Conservation (phyloP, 2,888 invertebrate genomes). For the Onchidella celtica region DNA sequence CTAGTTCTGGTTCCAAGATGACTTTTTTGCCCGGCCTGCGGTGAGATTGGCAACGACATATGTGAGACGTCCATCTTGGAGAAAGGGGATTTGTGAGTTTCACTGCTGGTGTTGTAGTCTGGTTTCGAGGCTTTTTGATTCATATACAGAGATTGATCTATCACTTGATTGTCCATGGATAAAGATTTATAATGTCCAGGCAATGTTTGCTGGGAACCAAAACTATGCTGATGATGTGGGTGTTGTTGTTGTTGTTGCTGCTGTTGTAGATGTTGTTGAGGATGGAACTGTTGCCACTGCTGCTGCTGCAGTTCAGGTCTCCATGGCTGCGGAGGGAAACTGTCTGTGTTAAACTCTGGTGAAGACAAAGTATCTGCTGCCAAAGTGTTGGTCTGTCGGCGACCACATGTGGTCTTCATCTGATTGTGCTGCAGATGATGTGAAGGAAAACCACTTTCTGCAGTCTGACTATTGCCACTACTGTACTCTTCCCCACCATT, state of each 20-base stretch:
- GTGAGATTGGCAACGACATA: not conserved
- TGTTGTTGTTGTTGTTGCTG: not conserved
- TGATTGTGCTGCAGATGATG: slow-evolving; percentile 2
- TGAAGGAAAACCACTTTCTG: not conserved
- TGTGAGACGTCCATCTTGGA: slow-evolving; percentile 11
- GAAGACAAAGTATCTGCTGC: not conserved
- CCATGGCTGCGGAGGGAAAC: slow-evolving; percentile 6
- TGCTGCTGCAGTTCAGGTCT: not conserved
- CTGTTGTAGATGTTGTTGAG: not conserved
- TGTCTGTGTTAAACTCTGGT: slow-evolving; percentile 2
- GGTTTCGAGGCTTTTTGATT: not conserved
- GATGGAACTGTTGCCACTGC: not conserved
- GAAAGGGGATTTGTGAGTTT: not conserved
- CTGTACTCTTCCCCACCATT: slow-evolving; percentile 19
- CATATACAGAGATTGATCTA: not conserved
- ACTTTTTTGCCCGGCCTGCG: not conserved
- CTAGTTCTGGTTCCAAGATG: not conserved
- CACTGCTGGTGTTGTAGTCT: slow-evolving; percentile 1
- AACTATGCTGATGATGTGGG: not conserved
- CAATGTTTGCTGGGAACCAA: not conserved
- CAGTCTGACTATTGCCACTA: not conserved
- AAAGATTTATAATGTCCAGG: not conserved
- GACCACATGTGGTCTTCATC: not conserved
- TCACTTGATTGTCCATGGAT: not conserved
- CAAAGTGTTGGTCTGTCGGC: slow-evolving; percentile 16